phyloP scores from a whole-genome alignment of 2,888 invertebrate species.

The Ophioninae sp. region DNA sequence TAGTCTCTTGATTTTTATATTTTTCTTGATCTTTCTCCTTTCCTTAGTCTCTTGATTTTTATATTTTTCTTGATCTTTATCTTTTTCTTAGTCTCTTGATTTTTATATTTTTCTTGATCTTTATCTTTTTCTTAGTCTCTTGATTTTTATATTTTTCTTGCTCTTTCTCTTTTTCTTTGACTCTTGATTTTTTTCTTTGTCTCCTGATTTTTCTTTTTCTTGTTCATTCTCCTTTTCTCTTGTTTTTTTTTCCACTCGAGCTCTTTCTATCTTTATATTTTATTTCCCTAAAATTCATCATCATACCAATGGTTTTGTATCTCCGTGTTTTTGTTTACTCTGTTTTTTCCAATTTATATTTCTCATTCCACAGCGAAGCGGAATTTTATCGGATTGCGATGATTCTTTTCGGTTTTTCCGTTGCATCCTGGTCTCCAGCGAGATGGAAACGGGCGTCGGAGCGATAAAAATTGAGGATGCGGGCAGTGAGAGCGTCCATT shows the following conservation, averaged over 20 bases:
- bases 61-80: too few relatives aligned
- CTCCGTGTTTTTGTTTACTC: not conserved
- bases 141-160: too few relatives aligned
- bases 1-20: too few relatives aligned
- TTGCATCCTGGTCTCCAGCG: not conserved
- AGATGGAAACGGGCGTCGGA: not conserved
- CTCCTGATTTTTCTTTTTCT: not conserved
- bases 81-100: too few relatives aligned
- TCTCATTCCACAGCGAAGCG: not conserved
- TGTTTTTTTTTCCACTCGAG: not conserved
- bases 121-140: too few relatives aligned
- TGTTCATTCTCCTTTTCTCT: not conserved
- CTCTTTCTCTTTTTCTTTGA: too few relatives aligned
- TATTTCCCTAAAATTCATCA: not conserved
- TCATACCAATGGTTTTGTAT: not conserved
- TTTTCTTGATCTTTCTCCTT: not conserved
- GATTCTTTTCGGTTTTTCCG: not conserved
- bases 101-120: too few relatives aligned
- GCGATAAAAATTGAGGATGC: slow-evolving; percentile 40
- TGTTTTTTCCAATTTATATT: not conserved
- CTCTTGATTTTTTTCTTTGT: not conserved
- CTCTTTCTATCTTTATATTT: too few relatives aligned
- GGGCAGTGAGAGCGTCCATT: slow-evolving; percentile 30
- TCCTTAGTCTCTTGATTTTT: not conserved
- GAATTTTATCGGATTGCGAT: not conserved